These are phyloP conservation scores for Xanthorhoe designata DNA, from an alignment of 2,888 invertebrate species.

Conservation along the genomic window DNA sequence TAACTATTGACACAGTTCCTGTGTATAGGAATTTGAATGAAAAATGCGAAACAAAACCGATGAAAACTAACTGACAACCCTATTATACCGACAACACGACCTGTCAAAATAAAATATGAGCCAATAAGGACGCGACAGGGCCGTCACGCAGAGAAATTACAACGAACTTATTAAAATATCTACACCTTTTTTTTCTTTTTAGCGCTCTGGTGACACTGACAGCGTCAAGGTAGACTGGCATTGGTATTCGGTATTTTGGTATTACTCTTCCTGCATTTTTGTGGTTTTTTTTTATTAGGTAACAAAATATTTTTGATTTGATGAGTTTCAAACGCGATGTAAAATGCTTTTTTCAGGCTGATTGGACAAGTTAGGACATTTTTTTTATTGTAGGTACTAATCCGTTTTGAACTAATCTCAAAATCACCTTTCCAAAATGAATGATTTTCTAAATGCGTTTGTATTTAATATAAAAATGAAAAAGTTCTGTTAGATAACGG, in stretches of 20 bases:
- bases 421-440: too few species aligned
- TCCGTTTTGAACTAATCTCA: too few species aligned
- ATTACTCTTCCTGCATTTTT: slow-evolving; percentile 54
- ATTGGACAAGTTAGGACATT: too few species aligned
- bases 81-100: slow-evolving; percentile 59
- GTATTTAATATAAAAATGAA: too few species aligned
- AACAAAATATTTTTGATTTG: neutral
- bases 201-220: slow-evolving; percentile 71
- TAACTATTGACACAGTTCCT: neutral
- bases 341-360: too few species aligned
- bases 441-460: too few species aligned
- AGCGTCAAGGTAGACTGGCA: slow-evolving; percentile 55
- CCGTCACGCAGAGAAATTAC: slow-evolving; percentile 77
- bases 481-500: too few species aligned
- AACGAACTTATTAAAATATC: slow-evolving; percentile 83
- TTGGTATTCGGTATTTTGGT: slow-evolving; percentile 51
- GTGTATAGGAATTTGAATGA: neutral
- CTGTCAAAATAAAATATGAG: slow-evolving; percentile 84
- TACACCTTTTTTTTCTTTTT: slow-evolving; percentile 72
- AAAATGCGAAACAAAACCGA: slow-evolving; percentile 18
- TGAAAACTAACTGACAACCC: slow-evolving; percentile 55
- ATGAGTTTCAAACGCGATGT: neutral
- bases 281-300: slow-evolving; percentile 32
- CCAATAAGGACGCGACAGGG: slow-evolving; percentile 80
- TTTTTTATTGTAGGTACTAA: too few species aligned